A percentile compares a stretch with the other conserved stretches of the same genome.
Evolutionary conservation across 1,140 invertebrate species (phyloP).

Genomic region (Pteromalus puparum): DNA sequence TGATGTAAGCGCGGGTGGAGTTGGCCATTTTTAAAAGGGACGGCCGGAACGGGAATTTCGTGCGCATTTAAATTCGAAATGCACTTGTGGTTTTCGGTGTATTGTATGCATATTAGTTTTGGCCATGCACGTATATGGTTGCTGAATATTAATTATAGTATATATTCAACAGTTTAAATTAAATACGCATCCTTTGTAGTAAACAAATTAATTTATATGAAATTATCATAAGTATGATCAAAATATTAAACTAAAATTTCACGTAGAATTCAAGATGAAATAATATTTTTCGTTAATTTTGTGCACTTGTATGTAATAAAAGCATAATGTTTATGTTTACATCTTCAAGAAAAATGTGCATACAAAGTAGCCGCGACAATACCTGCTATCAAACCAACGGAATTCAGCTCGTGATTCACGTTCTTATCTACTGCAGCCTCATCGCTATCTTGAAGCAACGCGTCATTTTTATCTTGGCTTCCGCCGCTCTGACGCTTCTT

Average conservation of each 20-base stretch:
- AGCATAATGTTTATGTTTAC: neutral
- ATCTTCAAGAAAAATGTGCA: neutral
- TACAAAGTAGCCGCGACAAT: neutral
- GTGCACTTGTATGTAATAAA: too few species aligned
- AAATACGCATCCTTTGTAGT: too few species aligned
- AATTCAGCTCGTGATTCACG: neutral
- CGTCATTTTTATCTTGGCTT: slow-evolving; percentile 23
- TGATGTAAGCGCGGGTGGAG: neutral
- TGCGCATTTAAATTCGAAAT: neutral
- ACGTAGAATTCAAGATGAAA: too few species aligned
- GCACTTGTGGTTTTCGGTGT: neutral
- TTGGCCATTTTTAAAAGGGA: neutral
- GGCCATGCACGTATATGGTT: too few species aligned
- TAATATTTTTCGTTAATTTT: too few species aligned
- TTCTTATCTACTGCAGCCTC: slow-evolving; percentile 21
- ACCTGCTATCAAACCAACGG: slow-evolving; percentile 24
- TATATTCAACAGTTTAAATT: neutral
- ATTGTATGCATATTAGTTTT: neutral
- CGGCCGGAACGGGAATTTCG: neutral
- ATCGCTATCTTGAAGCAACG: neutral
- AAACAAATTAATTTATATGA: too few species aligned
- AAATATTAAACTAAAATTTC: too few species aligned
- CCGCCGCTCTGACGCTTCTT: slow-evolving; percentile 30
- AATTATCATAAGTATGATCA: too few species aligned
- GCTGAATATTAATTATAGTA: neutral